Evolutionary conservation across 2,113 vertebrate species (phyloP).

Genomic region (Otolemur garnettii): DNA sequence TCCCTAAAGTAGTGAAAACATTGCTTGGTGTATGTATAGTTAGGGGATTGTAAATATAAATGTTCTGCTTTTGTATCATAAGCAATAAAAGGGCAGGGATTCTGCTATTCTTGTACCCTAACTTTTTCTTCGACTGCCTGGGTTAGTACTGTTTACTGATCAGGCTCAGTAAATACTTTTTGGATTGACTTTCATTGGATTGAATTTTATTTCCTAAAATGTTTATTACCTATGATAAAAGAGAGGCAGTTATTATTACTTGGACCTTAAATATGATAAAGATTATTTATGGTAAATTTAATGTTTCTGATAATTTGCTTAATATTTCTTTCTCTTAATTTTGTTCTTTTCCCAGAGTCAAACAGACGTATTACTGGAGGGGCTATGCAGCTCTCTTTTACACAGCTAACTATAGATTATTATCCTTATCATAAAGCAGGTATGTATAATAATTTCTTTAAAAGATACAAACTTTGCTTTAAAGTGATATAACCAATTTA

Average conservation of each 20-base stretch:
- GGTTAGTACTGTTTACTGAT: too few relatives aligned
- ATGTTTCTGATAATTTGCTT: slow-evolving; percentile 38
- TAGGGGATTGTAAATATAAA: slow-evolving; percentile 36
- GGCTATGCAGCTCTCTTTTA: slow-evolving; percentile 99
- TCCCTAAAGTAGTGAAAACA: slow-evolving; percentile 30
- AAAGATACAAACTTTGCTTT: slow-evolving; percentile 38
- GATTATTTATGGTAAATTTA: slow-evolving; percentile 21
- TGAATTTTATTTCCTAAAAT: slow-evolving; percentile 44
- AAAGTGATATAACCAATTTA: slow-evolving; percentile 7
- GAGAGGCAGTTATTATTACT: not conserved
- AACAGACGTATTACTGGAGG: slow-evolving; percentile 95
- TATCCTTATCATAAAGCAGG: slow-evolving; percentile 99
- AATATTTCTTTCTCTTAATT: not conserved
- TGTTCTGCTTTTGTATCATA: not conserved
- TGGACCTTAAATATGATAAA: not conserved
- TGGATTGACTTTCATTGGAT: not conserved
- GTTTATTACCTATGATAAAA: not conserved
- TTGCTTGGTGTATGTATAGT: not conserved
- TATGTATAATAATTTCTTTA: slow-evolving; percentile 79
- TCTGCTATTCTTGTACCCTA: not conserved
- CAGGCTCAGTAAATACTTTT: not conserved
- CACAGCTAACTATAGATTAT: slow-evolving; percentile 96
- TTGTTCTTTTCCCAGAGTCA: slow-evolving; percentile 87
- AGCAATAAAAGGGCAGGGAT: not conserved
- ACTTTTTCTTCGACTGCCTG: slow-evolving; percentile 3